Conservation (phyloP, 2,113 vertebrate species). For the Rhinoderma darwinii region DNA sequence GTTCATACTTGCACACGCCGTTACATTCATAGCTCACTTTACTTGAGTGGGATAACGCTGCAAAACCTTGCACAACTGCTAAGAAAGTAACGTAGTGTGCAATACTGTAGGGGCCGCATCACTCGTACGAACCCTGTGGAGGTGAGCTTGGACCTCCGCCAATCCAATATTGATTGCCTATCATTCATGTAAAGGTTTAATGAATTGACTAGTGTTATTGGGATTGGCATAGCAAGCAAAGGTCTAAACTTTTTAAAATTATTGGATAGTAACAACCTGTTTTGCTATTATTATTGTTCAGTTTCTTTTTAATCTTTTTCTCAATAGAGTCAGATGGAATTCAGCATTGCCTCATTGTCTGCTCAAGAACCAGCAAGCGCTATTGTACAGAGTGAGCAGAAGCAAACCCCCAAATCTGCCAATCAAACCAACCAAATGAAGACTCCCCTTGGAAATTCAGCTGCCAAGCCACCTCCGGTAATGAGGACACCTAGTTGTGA, state of each 20-base stretch:
- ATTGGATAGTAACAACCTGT: not conserved
- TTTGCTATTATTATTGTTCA: not conserved
- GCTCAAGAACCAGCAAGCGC: slow-evolving; percentile 75
- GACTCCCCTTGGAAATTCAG: slow-evolving; percentile 69
- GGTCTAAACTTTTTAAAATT: not conserved
- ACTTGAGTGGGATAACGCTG: too few species aligned
- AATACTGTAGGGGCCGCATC: too few species aligned
- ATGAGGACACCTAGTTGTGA: slow-evolving; percentile 79
- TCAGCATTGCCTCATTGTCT: slow-evolving; percentile 80
- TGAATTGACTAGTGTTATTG: too few species aligned
- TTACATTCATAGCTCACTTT: too few species aligned
- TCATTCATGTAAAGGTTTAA: too few species aligned
- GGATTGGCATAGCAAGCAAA: not conserved
- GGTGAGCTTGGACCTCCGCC: too few species aligned
- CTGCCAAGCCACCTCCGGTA: slow-evolving; percentile 72
- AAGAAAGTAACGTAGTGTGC: too few species aligned
- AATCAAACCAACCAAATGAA: slow-evolving; percentile 69
- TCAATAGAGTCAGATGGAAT: slow-evolving; percentile 93
- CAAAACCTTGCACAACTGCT: too few species aligned
- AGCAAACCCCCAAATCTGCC: slow-evolving; percentile 67
- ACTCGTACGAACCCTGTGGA: too few species aligned
- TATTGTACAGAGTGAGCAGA: slow-evolving; percentile 73
- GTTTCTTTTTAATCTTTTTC: not conserved
- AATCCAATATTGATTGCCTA: too few species aligned
- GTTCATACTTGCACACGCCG: too few species aligned